Percentiles rank a stretch among this genome's conserved stretches.
phyloP scores from a whole-genome alignment of 2,113 vertebrate species.

The Sciurus niger region DNA sequence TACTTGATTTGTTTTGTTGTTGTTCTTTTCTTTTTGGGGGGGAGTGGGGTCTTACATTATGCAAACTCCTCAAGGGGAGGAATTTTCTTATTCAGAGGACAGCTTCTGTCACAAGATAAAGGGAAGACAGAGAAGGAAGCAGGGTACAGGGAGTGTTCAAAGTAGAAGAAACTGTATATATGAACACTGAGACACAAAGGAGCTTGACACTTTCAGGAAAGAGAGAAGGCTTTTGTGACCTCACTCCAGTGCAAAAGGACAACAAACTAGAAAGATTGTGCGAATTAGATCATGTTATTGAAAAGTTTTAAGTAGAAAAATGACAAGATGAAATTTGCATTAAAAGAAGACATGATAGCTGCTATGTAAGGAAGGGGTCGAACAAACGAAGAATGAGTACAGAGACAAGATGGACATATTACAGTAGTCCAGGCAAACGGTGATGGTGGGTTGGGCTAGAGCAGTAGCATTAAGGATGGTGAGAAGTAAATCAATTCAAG shows the following conservation, averaged over 20 bases:
- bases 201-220: conserved; percentile 1
- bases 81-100: not conserved
- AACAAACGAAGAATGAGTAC: not conserved
- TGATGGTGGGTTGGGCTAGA: not conserved
- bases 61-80: not conserved
- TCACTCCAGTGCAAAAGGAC: not conserved
- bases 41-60: not conserved
- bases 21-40: not conserved
- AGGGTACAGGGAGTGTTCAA: not conserved
- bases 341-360: not conserved
- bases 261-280: not conserved
- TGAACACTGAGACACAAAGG: not conserved
- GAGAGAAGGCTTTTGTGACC: not conserved
- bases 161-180: not conserved
- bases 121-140: not conserved
- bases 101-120: not conserved
- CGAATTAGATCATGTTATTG: not conserved
- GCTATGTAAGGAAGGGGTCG: not conserved
- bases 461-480: not conserved
- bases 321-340: conserved; percentile 6
- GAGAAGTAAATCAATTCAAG: not conserved
- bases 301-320: conserved; percentile 41
- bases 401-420: not conserved
- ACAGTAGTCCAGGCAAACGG: not conserved
- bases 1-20: not conserved